A percentile compares a stretch with the other conserved stretches of the same genome.
These are phyloP conservation scores for Spodoptera litura DNA, from an alignment of 1,140 invertebrate species.

Conservation along the genomic window DNA sequence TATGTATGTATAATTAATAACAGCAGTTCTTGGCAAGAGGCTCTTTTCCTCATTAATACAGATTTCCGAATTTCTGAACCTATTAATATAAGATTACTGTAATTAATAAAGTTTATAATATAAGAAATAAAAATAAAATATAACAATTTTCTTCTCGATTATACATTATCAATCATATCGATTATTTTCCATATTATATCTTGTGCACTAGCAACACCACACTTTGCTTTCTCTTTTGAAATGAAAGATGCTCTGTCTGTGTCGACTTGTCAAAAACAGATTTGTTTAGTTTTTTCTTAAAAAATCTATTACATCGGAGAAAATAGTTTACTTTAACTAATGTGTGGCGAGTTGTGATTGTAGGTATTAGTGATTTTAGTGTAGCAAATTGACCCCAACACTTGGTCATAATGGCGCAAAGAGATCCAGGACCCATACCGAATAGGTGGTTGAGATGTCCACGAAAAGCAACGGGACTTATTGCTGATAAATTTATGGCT, in stretches of 20 bases:
- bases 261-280: slow-evolving; percentile 43
- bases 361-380: neutral
- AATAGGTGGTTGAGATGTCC: slow-evolving; percentile 97
- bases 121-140: neutral
- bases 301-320: neutral
- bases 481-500: slow-evolving; percentile 94
- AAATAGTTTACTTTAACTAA: slow-evolving; percentile 15
- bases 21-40: too few relatives aligned
- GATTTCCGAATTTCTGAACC: too few relatives aligned
- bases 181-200: neutral
- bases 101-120: too few relatives aligned
- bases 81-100: too few relatives aligned
- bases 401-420: slow-evolving; percentile 40
- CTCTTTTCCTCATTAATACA: too few relatives aligned
- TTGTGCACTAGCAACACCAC: neutral
- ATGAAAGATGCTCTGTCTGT: slow-evolving; percentile 38
- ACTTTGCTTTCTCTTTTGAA: neutral
- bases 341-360: slow-evolving; percentile 23
- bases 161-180: neutral
- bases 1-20: too few relatives aligned
- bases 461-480: slow-evolving; percentile 91
- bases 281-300: slow-evolving; percentile 31
- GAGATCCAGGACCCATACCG: slow-evolving; percentile 90
- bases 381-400: neutral
- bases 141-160: too few relatives aligned